These are phyloP conservation scores for Temnothorax unifasciatus DNA, from an alignment of 2,888 invertebrate species.

Conservation along the genomic window DNA sequence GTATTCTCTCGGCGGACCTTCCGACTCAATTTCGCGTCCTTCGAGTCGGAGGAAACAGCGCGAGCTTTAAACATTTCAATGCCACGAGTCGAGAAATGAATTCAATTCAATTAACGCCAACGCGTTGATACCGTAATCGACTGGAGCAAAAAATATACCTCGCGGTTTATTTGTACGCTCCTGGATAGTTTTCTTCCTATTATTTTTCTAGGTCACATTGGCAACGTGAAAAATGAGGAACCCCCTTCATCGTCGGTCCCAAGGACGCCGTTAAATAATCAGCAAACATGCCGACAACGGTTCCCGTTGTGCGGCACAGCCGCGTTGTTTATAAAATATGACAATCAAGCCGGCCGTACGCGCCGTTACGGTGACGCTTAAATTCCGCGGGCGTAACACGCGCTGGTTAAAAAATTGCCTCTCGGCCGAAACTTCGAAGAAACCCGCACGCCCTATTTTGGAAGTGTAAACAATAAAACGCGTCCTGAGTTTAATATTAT, in stretches of 20 bases:
- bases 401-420: conserved; percentile 32
- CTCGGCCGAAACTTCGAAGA: not conserved
- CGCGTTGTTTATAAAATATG: conserved; percentile 73
- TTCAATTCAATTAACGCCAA: conserved; percentile 44
- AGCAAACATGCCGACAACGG: conserved; percentile 55
- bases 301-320: conserved; percentile 39
- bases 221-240: conserved; percentile 64
- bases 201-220: conserved; percentile 60
- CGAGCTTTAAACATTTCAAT: conserved; percentile 25
- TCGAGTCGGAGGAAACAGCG: not conserved
- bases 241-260: conserved; percentile 6
- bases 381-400: conserved; percentile 18
- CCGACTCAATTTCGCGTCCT: conserved; percentile 18
- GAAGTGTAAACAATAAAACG: not conserved
- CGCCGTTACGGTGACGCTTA: conserved; percentile 26
- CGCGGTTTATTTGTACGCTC: conserved; percentile 57
- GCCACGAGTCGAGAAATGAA: conserved; percentile 22
- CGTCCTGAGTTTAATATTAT: not conserved
- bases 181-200: conserved; percentile 47
- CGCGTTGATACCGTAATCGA: conserved; percentile 31
- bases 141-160: conserved; percentile 11
- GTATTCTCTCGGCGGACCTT: not conserved
- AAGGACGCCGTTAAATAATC: conserved; percentile 63
- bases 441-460: conserved; percentile 13
- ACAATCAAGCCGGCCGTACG: conserved; percentile 64